Base-by-base conservation (phyloP, 2,797 vertebrate species). In the Silurus lanzhouensis region DNA sequence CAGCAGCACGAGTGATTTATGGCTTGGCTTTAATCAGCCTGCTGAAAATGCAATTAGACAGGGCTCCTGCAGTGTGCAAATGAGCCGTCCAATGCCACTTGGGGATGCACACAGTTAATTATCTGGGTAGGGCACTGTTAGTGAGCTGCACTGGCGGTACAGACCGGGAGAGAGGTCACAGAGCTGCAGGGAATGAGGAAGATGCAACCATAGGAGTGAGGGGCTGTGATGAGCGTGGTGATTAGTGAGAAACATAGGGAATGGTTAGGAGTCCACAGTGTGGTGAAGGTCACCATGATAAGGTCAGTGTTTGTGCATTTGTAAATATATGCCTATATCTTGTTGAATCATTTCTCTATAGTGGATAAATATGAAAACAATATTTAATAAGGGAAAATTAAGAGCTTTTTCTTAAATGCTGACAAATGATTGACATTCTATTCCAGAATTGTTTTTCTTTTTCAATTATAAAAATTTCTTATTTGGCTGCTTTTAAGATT, bases 41-140 rank as follows among this genome's bases (percentile, higher is more conserved):
- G 88, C 88, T 88, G 86, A 88, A 91, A 89, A 90, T 88, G 89
- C 89, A 91, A 91, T 91, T 91, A 91, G 90, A 91, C 86, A 81
- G 85, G 87, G 86, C 86, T 90, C 90, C 89, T 89, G 87, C 87
- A 61, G 86, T 82, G 90, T 87, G 87, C 81, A 91, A 91, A 91
- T 89, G 90, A 91, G 90, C 87, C 85, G 74, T 87, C 88, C 87
- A 88, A 84, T 88, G 87, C 86, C 89, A 88, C 87, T 90, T 77
- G 80, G 86, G 89, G 90, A 91, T 84, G 76, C 86, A 85, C 75
- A 44, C 86, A 89, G 89, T 90, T 91, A 91, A 91, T 91, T 88
- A 90, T 87, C 82, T 20, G 87, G 89, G 85, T 87, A 88, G 89
- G 88, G 84, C 88, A 91, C 90, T 90, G 90, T 91, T 90, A 89